Conservation (phyloP, 2,113 vertebrate genomes). For the Anser cygnoides region DNA sequence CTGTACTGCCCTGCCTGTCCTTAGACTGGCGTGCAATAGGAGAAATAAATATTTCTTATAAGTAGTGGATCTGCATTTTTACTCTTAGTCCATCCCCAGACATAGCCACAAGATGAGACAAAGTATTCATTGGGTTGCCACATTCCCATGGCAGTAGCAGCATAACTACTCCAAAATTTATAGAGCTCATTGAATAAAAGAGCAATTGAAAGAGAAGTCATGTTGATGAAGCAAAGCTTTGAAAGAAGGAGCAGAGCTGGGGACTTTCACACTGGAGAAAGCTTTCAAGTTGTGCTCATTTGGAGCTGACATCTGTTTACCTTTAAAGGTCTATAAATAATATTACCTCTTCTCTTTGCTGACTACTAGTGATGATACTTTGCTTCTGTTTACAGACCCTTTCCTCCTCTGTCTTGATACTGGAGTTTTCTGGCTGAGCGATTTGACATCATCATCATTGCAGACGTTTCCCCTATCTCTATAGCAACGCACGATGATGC, state of each 20-base stretch:
- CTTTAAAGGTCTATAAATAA: slow-evolving; percentile 74
- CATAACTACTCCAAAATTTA: slow-evolving; percentile 11
- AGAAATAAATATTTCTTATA: background rate
- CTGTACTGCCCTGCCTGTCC: background rate
- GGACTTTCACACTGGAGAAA: slow-evolving; percentile 28
- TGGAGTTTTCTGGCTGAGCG: slow-evolving; percentile 17
- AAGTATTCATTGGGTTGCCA: slow-evolving; percentile 37
- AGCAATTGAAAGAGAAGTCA: slow-evolving; percentile 41
- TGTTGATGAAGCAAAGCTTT: slow-evolving; percentile 37
- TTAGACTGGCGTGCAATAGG: background rate
- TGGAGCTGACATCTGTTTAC: slow-evolving; percentile 53
- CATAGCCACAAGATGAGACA: background rate
- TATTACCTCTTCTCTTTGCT: slow-evolving; percentile 64
- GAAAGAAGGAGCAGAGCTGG: slow-evolving; percentile 16
- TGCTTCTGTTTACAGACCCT: slow-evolving; percentile 46
- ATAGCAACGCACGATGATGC: background rate
- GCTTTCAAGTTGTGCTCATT: slow-evolving; percentile 37
- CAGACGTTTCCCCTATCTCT: background rate
- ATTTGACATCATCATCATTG: slow-evolving; percentile 53
- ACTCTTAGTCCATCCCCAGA: slow-evolving; percentile 8
- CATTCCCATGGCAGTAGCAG: background rate
- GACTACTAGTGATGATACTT: slow-evolving; percentile 56
- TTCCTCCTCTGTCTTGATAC: slow-evolving; percentile 35
- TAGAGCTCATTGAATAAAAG: slow-evolving; percentile 20
- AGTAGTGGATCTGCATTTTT: background rate